Base-by-base conservation (phyloP, 1,140 invertebrate species). In the Drosophila melanica region DNA sequence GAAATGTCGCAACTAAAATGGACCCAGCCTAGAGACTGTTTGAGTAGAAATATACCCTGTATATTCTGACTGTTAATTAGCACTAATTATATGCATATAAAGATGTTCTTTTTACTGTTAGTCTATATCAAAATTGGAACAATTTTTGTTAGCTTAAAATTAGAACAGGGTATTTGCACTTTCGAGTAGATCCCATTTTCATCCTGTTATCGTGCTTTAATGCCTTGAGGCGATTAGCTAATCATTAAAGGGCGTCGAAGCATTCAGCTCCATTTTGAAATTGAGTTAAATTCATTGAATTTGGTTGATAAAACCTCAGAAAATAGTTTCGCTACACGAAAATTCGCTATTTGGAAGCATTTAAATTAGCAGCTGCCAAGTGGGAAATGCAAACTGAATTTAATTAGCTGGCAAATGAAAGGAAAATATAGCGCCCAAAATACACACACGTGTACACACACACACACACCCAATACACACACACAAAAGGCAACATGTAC, bases 371-470 rank as follows among this genome's bases (percentile, higher is more conserved):
- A 65, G 41, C 63, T 60, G 60, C 11, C 12, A 45, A 47, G 23
- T 54, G 41, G 44, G 47, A 67, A 58, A 35, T 45, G 30, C 45
- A 50, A 68, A 69, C 44, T 62, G 30, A 66, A 86, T 63, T 72
- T 67, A 75, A 78, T 78, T 65, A 62, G 55, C 50, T 67, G 27
- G 37, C 47, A 65, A 76, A 76, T 77, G 54, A 64, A 84, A 82
- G 20, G 48, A 70, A 66, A 79, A 73, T 51, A 84, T 27, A 45
- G 54, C 10, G 11, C 37, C 18, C 30, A 37, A 42, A 37, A 41
- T 39, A 44, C 35, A 55, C 30, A 35, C n/a, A 23, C 42, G 18
- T 23, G 41, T 12, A 41, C 39, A 27, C 35, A 37, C 63, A 35
- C 44, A 3, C n/a, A 54, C 44, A 27, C 33, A 23, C n/a, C 35